Evolutionary conservation across 2,113 vertebrate genomes (phyloP).

Genomic region (Rhinoptilus africanus): DNA sequence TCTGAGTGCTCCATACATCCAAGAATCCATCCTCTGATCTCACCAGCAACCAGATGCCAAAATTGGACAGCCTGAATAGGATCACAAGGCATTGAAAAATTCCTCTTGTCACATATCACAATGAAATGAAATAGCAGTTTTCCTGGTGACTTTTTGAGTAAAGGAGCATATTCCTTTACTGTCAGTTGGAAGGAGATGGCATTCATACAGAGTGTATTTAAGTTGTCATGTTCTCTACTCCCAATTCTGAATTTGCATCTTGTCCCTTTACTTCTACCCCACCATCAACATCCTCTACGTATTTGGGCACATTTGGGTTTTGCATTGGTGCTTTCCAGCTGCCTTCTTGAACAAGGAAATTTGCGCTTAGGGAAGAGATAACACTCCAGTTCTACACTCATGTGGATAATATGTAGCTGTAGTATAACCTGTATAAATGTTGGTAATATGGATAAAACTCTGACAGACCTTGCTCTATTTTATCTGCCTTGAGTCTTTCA

Average conservation of each 20-base stretch:
- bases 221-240: neutral
- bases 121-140: neutral
- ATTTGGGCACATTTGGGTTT: neutral
- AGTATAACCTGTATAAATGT: neutral
- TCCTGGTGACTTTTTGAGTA: neutral
- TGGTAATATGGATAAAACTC: neutral
- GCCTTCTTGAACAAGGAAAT: neutral
- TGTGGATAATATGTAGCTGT: neutral
- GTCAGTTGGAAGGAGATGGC: neutral
- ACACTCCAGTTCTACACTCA: neutral
- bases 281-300: neutral
- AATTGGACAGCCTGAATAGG: neutral
- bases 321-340: neutral
- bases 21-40: neutral
- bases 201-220: neutral
- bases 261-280: neutral
- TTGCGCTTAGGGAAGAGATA: neutral
- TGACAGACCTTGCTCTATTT: neutral
- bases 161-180: neutral
- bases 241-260: neutral
- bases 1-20: neutral
- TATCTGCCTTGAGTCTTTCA: neutral
- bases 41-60: neutral
- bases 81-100: neutral
- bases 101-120: neutral